Evolutionary conservation across 2,888 invertebrate species (phyloP).

Genomic region (Trachelus iudaicus): DNA sequence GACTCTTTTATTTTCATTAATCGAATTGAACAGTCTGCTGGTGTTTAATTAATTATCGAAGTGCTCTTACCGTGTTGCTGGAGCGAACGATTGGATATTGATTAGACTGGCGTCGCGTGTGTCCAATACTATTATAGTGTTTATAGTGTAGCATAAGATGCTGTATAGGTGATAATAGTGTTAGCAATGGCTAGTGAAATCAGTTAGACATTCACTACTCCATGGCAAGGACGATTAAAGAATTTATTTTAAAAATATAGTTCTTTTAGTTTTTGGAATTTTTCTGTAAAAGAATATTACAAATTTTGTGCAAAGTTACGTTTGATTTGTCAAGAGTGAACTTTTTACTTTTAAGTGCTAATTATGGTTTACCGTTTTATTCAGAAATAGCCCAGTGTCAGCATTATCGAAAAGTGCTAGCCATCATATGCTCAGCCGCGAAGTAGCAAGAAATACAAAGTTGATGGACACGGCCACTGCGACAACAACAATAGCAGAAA

Average conservation of each 20-base stretch:
- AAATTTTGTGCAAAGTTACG: not conserved
- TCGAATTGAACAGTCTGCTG: not conserved
- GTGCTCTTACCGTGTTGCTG: not conserved
- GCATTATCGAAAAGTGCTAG: slow-evolving; percentile 39
- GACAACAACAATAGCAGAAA: not conserved
- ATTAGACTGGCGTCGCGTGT: not conserved
- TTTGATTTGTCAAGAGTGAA: not conserved
- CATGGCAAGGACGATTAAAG: not conserved
- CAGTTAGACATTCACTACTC: not conserved
- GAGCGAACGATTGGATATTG: not conserved
- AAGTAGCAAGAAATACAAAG: slow-evolving; percentile 13
- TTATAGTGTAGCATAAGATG: not conserved
- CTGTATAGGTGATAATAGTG: not conserved
- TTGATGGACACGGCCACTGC: slow-evolving; percentile 22
- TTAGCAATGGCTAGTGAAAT: not conserved
- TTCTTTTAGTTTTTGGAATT: not conserved
- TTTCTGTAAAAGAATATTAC: not conserved
- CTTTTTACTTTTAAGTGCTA: not conserved
- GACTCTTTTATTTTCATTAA: not conserved
- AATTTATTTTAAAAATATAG: not conserved
- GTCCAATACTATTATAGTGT: not conserved
- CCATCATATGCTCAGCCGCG: slow-evolving; percentile 34
- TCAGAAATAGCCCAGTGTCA: not conserved
- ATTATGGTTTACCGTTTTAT: not conserved
- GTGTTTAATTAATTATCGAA: not conserved